Percentiles rank a stretch among this genome's conserved stretches.
Conservation (phyloP, 2,888 invertebrate genomes). For the Theristus sp. region DNA sequence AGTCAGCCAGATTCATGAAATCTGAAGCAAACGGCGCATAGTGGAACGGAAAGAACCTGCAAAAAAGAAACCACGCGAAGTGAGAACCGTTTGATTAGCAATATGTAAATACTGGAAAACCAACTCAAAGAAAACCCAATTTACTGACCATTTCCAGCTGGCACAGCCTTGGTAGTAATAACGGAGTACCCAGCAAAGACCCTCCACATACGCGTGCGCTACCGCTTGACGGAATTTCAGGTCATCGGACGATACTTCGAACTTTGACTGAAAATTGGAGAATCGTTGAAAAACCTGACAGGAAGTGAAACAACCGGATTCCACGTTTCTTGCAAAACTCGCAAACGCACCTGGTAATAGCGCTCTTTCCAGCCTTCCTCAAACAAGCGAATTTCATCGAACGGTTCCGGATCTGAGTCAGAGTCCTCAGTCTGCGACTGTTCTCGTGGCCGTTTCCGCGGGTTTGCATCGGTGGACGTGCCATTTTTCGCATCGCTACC, state of each 20-base stretch:
- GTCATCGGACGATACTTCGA: conserved; percentile 33
- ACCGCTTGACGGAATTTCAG: conserved; percentile 61
- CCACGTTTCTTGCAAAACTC: no score
- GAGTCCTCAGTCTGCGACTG: conserved; percentile 9
- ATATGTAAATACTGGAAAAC: no score
- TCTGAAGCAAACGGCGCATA: conserved; percentile 99
- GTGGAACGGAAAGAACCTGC: conserved; percentile 79
- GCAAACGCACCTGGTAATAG: conserved; percentile 83
- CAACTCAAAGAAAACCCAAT: no score
- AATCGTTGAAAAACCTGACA: no score
- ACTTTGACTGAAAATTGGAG: conserved; percentile 19
- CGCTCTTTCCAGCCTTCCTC: conserved; percentile 94
- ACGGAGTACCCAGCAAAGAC: conserved; percentile 89
- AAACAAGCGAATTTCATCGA: conserved; percentile 39
- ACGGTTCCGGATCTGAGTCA: conserved; percentile 15
- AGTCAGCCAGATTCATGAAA: conserved; percentile 65
- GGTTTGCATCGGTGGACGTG: not conserved
- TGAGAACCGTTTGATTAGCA: no score
- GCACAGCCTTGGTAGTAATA: conserved; percentile 99
- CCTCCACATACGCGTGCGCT: conserved; percentile 63
- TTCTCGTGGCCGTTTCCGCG: conserved; percentile 1
- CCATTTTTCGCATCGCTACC: no score
- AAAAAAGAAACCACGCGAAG: no score
- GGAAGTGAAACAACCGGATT: no score
- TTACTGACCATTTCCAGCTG: conserved; percentile 81